Evolutionary conservation across 2,113 vertebrate genomes (phyloP), one percentile per base, ranked within the genome.

Genomic region (Canis aureus): DNA sequence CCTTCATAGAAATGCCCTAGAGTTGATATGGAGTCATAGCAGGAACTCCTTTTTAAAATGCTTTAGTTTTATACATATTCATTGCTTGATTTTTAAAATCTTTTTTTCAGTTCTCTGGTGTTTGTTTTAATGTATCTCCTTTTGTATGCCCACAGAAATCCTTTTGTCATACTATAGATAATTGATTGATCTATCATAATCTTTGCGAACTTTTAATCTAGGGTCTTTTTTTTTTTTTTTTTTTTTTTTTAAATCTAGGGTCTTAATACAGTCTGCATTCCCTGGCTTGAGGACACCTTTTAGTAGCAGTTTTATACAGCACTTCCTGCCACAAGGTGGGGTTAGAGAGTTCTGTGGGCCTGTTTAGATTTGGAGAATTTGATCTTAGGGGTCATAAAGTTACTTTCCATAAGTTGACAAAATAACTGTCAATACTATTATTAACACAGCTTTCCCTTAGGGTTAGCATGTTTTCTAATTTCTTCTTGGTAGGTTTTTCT

Each of bases 111-210:
- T 90, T 93, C 49, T 73, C 8, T 32, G 73, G 22, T 19, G 0
- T 74, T 95, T 94, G 20, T 97, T 95, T 93, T 93, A 89, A 87
- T 89, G 27, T 91, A 13, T 84, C 57, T 93, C 27, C 38, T 93
- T 79, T 76, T 84, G 25, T 49, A 35, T 95, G 16, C 51, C 29
- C 23, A 51, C 13, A 71, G 20, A 86, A 96, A 79, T 83, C 20
- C 49, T 83, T 80, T 91, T 88, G 15, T 93, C 20, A 57, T 66
- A 76, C 29, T 87, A 16, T 27, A 79, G 19, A 25, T 92, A 97
- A 82, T 79, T 82, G 57, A 82, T 79, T 82, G 57, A 13, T 94
- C 25, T 93, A 0, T 55, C 94, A 35, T 93, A 57, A 29, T 66
- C 59, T 94, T 59, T 81, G 13, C 11, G 88, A 76, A 90, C 38